Evolutionary conservation across 2,888 invertebrate genomes (phyloP).

Genomic region (Parnassius orleans): DNA sequence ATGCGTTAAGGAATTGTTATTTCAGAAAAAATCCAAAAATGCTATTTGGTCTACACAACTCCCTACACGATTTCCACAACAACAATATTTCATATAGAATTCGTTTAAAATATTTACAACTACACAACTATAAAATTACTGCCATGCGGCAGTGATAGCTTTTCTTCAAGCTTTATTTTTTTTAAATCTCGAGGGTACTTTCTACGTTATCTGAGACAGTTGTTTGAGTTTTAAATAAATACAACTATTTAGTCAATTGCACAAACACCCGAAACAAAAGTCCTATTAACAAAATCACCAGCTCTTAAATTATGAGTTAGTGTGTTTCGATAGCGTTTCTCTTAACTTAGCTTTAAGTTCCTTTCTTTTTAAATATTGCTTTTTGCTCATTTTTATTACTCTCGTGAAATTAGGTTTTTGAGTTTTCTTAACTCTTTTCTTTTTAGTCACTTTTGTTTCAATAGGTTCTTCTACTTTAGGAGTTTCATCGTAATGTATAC

Average conservation of each 20-base stretch:
- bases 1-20: too few relatives aligned
- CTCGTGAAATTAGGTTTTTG: background rate
- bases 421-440: constrained; percentile 4
- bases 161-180: too few relatives aligned
- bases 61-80: background rate
- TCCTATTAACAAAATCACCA: too few relatives aligned
- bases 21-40: background rate
- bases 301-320: background rate
- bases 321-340: constrained; percentile 24
- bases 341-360: constrained; percentile 27
- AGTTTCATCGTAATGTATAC: constrained; percentile 40
- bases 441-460: background rate
- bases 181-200: too few relatives aligned
- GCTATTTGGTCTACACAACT: background rate
- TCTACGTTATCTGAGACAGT: too few relatives aligned
- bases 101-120: too few relatives aligned
- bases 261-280: too few relatives aligned
- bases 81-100: background rate
- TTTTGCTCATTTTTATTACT: constrained; percentile 8
- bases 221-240: too few relatives aligned
- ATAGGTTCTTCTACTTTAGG: constrained; percentile 10
- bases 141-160: too few relatives aligned
- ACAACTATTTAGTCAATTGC: too few relatives aligned
- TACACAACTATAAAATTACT: too few relatives aligned
- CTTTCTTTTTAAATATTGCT: constrained; percentile 7